These are phyloP conservation scores for Pseudopipra pipra DNA, from an alignment of 2,113 vertebrate genomes.

Conservation along the genomic window DNA sequence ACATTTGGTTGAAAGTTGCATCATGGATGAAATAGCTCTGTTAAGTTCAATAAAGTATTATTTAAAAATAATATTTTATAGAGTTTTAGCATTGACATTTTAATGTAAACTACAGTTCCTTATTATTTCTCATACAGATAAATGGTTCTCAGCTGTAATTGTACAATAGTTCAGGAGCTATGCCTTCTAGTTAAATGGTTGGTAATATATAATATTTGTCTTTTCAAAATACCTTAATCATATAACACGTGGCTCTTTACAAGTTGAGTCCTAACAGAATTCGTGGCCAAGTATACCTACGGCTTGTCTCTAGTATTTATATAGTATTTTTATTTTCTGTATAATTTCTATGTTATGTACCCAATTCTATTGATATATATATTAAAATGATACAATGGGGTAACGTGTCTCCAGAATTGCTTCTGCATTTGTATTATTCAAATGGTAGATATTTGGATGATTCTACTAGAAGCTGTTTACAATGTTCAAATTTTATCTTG, in stretches of 20 bases:
- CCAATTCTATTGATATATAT: background rate
- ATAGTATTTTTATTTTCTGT: background rate
- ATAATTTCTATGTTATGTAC: background rate
- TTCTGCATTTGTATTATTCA: background rate
- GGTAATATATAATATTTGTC: background rate
- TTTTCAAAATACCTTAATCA: background rate
- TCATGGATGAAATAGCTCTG: background rate
- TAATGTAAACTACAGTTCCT: background rate
- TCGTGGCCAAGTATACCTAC: background rate
- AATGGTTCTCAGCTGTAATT: background rate
- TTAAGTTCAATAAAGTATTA: background rate
- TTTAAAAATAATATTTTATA: background rate
- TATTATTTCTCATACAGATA: background rate
- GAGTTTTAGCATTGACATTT: background rate
- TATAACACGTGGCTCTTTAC: background rate
- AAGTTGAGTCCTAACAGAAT: background rate
- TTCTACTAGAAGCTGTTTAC: background rate
- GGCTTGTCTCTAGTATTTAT: background rate
- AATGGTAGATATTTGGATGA: background rate
- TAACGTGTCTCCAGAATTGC: accelerated
- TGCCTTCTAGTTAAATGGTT: background rate
- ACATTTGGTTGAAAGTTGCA: background rate
- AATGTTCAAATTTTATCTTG: background rate
- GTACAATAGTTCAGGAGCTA: background rate
- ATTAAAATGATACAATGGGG: background rate